Evolutionary conservation across 2,797 vertebrate species (phyloP).

Genomic region (Vipera latastei): DNA sequence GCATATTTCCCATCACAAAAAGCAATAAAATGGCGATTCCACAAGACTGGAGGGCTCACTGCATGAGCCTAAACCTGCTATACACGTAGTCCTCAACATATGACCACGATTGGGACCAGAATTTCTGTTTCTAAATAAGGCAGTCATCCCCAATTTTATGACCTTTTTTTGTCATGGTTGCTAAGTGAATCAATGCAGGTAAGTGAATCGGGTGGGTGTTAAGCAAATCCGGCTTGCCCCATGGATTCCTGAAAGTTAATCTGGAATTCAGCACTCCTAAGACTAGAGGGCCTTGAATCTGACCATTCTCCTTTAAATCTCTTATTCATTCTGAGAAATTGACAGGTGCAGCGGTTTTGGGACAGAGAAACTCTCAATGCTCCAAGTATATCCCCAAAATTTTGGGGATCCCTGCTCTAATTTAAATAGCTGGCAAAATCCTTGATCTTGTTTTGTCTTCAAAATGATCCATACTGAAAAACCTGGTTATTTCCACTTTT

Average conservation of each 20-base stretch:
- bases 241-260: neutral
- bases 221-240: neutral
- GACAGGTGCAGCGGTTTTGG: neutral
- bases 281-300: neutral
- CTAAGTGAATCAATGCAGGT: neutral
- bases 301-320: neutral
- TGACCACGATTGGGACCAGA: neutral
- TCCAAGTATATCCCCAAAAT: neutral
- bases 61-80: neutral
- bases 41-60: neutral
- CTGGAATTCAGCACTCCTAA: neutral
- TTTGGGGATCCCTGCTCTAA: neutral
- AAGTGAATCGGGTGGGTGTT: neutral
- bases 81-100: neutral
- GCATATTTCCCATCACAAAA: neutral
- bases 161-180: neutral
- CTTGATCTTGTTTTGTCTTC: neutral
- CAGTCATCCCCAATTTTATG: neutral
- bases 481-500: neutral
- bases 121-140: neutral
- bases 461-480: neutral
- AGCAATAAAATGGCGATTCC: neutral
- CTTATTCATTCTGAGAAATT: neutral
- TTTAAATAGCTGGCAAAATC: neutral
- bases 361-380: neutral